Evolutionary conservation across 2,113 vertebrate species (phyloP), one percentile per base, ranked within the genome.

Genomic region (Mus spicilegus): DNA sequence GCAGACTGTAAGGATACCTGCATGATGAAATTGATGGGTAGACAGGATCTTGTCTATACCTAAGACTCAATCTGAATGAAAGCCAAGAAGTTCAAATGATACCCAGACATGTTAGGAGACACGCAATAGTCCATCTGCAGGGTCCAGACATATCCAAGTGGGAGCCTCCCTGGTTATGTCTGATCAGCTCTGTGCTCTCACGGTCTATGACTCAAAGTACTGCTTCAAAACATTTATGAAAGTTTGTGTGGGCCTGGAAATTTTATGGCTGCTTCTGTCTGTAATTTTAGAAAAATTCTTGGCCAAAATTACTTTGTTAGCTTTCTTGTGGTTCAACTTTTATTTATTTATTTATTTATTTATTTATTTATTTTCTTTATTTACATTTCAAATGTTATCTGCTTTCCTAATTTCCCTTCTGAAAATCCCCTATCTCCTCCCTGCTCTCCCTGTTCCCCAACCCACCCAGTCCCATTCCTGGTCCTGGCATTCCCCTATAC

Each of bases 1-100:
- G 84, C 69, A 54, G 95, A 98, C 98, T 98, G 95, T 96, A 97
- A 98, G 89, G 90, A 98, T 97, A 98, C 89, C 97, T n/a, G 0
- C 94, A 98, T 93, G 96, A 98, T 97, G 96, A 98, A 98, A 98
- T 98, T 94, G 97, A 97, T 96, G 94, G 86, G 96, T 56, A 98
- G 98, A 98, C 97, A 98, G 97, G 97, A 98, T 98, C 97, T 97
- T 98, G 95, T 97, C 98, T 96, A 81, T 89, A 82, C 89, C 95
- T 92, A 96, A 98, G 93, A 98, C 97, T 95, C 96, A 98, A 98
- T 91, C 97, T 94, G 93, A 85, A 97, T 54, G 69, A 49, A 92
- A 97, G 94, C 95, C 96, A 89, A 91, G 63, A 96, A 90, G 67
- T 1, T 90, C 90, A 89, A 70, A 80, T 13, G 86, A 95, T 87